Conservation (phyloP, 2,888 invertebrate genomes). For the Torymus tubicola region DNA sequence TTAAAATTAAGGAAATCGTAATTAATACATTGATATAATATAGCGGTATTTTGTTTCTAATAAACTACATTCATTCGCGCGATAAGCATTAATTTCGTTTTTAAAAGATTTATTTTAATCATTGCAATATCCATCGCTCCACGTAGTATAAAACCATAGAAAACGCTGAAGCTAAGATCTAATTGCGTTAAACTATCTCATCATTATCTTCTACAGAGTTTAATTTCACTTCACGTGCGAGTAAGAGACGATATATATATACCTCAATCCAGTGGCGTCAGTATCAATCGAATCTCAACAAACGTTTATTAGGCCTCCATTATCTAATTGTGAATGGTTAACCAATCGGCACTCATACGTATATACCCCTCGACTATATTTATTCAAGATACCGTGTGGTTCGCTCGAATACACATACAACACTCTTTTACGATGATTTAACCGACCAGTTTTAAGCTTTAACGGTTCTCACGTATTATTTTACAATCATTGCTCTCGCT, state of each 20-base stretch:
- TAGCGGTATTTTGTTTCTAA: background rate
- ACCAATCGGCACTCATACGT: constrained; percentile 56
- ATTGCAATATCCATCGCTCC: constrained; percentile 23
- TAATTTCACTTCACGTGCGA: constrained; percentile 49
- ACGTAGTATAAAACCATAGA: constrained; percentile 7
- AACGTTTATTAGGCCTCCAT: constrained; percentile 44
- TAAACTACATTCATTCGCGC: background rate
- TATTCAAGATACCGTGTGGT: constrained; percentile 35
- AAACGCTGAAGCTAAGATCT: constrained; percentile 21
- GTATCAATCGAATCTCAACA: constrained; percentile 40
- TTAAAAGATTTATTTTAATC: constrained; percentile 27
- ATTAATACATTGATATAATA: background rate
- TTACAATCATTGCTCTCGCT: constrained; percentile 28
- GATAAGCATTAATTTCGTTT: background rate
- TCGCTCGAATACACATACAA: constrained; percentile 30
- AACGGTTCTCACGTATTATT: constrained; percentile 8
- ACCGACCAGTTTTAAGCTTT: constrained; percentile 33
- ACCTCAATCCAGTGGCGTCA: constrained; percentile 27
- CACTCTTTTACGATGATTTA: constrained; percentile 36
- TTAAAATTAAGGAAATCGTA: background rate
- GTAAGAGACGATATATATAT: constrained; percentile 21
- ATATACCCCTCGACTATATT: constrained; percentile 21
- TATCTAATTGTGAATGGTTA: constrained; percentile 57
- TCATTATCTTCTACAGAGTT: constrained; percentile 24
- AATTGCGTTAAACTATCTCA: constrained; percentile 16